Percentiles rank a stretch among this genome's conserved stretches.
Conservation (phyloP, 1,140 invertebrate species). For the Drosophila mauritiana region DNA sequence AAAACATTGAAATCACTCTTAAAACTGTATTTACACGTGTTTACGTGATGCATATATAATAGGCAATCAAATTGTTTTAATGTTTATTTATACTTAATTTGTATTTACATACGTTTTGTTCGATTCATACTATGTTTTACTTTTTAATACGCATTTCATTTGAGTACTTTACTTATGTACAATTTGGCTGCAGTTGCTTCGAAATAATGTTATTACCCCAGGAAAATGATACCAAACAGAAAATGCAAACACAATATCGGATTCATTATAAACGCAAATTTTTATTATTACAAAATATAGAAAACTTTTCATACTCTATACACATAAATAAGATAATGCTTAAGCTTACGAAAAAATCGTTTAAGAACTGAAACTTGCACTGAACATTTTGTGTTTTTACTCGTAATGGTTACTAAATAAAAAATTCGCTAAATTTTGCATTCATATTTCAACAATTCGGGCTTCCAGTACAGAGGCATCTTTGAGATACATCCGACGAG, state of each 20-base stretch:
- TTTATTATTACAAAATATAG: constrained; percentile 83
- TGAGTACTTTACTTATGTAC: constrained; percentile 46
- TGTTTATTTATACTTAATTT: constrained; percentile 44
- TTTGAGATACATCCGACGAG: constrained; percentile 45
- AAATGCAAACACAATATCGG: constrained; percentile 19
- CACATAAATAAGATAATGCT: constrained; percentile 81
- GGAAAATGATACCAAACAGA: constrained; percentile 2
- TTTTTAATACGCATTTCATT: constrained; percentile 39
- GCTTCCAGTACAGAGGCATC: constrained; percentile 26
- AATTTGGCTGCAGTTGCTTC: constrained; percentile 34
- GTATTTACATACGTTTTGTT: constrained; percentile 56
- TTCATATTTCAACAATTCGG: constrained; percentile 34
- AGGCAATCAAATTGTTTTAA: constrained; percentile 42
- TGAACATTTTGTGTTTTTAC: constrained; percentile 58
- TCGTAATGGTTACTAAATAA: constrained; percentile 53
- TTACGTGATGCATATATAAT: constrained; percentile 60
- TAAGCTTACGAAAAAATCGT: constrained; percentile 67
- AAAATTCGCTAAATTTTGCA: constrained; percentile 80
- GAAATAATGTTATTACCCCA: not conserved
- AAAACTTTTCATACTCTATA: constrained; percentile 73
- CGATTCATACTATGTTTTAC: constrained; percentile 8
- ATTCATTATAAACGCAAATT: constrained; percentile 74
- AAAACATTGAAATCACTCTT: constrained; percentile 57
- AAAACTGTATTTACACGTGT: constrained; percentile 70
- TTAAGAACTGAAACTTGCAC: constrained; percentile 80